Conservation (phyloP, 2,797 vertebrate species). For the Micromesistius poutassou region DNA sequence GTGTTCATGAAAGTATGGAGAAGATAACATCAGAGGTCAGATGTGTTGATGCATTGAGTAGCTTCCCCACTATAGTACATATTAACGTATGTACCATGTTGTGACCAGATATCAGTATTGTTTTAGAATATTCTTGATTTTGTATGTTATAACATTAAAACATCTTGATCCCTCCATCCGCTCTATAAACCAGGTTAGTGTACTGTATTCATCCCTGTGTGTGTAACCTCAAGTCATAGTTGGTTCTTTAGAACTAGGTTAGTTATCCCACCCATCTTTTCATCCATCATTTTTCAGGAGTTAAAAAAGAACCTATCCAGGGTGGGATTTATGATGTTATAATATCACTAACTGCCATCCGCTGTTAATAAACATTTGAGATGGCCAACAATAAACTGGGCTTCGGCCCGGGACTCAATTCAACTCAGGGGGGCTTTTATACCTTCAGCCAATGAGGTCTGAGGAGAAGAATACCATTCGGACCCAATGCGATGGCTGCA, state of each 20-base stretch:
- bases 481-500: background rate
- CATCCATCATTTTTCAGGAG: background rate
- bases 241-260: background rate
- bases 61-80: background rate
- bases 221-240: background rate
- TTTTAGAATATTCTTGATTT: conserved; percentile 12
- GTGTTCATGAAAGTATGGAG: background rate
- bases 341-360: background rate
- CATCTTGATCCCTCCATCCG: conserved; percentile 37
- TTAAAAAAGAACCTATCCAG: too few species aligned
- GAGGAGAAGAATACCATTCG: background rate
- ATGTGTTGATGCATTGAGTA: background rate
- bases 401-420: background rate
- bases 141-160: conserved; percentile 36
- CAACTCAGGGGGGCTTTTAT: background rate
- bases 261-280: background rate
- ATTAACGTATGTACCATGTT: conserved; percentile 2
- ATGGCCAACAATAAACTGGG: background rate
- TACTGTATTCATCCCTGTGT: background rate
- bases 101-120: conserved; percentile 9
- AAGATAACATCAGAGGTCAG: background rate
- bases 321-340: background rate
- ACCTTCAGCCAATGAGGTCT: background rate
- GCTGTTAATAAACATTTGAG: background rate
- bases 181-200: conserved; percentile 12